Evolutionary conservation across 2,797 vertebrate species (phyloP).

Genomic region (Acropternis orthonyx): DNA sequence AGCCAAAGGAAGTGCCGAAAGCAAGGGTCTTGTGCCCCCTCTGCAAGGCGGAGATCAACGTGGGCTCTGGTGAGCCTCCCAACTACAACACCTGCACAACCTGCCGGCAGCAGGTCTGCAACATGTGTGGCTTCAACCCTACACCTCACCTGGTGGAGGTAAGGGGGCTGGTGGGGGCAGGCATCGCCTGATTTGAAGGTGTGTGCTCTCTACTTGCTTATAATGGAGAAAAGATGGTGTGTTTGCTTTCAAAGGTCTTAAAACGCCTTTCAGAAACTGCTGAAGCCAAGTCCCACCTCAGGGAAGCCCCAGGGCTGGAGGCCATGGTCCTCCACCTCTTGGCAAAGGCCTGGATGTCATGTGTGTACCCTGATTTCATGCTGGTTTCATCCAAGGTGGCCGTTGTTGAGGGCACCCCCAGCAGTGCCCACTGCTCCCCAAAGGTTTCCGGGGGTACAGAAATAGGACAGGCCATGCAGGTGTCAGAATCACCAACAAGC

Average conservation of each 20-base stretch:
- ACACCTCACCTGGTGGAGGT: conserved; percentile 95
- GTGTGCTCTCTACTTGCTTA: rapidly evolving
- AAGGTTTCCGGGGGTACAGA: background rate
- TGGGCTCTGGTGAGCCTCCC: conserved; percentile 82
- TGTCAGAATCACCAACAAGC: background rate
- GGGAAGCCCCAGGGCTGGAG: background rate
- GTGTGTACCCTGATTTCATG: background rate
- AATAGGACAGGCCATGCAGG: background rate
- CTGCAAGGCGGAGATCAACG: conserved; percentile 92
- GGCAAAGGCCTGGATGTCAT: background rate
- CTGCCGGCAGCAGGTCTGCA: conserved; percentile 94
- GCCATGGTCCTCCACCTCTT: background rate
- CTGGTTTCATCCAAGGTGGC: background rate
- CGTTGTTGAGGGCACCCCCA: background rate
- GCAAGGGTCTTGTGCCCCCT: conserved; percentile 88
- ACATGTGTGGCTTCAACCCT: conserved; percentile 98
- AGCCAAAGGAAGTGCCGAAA: conserved; percentile 87
- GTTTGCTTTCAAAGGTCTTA: background rate
- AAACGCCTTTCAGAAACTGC: background rate
- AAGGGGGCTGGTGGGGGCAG: conserved; percentile 55
- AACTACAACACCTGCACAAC: conserved; percentile 97
- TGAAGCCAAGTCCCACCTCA: background rate
- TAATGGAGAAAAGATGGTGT: background rate
- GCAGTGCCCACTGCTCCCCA: background rate
- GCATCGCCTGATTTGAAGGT: rapidly evolving